Evolutionary conservation across 2,797 vertebrate species (phyloP), one percentile per base, ranked within the genome.

Genomic region (Triplophysa yarkandensis): DNA sequence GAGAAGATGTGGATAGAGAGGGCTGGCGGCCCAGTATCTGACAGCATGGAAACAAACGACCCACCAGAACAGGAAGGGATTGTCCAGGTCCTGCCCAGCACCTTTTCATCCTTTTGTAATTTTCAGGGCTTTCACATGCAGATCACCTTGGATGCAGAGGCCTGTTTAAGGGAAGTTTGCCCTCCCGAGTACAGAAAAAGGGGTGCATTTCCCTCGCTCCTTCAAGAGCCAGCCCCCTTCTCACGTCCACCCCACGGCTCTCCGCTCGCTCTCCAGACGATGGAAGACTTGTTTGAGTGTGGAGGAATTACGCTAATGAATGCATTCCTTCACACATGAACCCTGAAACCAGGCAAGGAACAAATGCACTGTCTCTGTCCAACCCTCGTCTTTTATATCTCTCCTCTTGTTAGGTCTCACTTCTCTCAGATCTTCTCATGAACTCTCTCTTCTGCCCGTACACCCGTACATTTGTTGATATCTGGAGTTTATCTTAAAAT

Each of bases 271-370:
- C 39, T 83, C 87, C 89, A 88, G 86, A 89, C 86, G 90, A 90
- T 87, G 89, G 81, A 77, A 80, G 85, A 86, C 88, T 87, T 90
- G 89, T 89, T 89, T 91, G 76, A 92, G 86, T 81, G 90, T 85
- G 84, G 87, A 88, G 89, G 90, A 91, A 91, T 90, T 88, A 85
- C 83, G 77, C 88, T 92, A 92, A 94, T 92, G 91, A 94, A 93
- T 93, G 93, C 91, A 92, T 92, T 92, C 92, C 93, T 92, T 91
- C 90, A 85, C 92, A 88, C 90, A 91, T 84, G 85, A 85, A 89
- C 89, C 87, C 88, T 86, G 92, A 92, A 93, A 90, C 93, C 89
- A 76, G 81, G 93, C 91, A 88, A 87, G 61, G 54, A 68, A 55
- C 60, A 72, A 68, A 67, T 77, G 69, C 65, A 58, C 71, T 72